phyloP scores from a whole-genome alignment of 2,888 invertebrate genomes.

The Drosophila robusta region DNA sequence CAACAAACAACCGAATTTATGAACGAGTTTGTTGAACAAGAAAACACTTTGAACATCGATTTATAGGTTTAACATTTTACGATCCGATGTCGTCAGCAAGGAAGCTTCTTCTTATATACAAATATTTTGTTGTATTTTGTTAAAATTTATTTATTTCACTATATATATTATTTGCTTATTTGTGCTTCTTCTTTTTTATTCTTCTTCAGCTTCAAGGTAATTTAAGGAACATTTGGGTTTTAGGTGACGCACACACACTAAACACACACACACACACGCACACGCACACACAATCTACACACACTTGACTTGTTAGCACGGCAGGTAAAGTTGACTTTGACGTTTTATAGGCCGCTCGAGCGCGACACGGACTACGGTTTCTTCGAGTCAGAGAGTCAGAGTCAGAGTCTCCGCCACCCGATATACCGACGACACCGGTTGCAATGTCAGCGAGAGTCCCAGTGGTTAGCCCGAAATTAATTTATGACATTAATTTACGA shows the following conservation, averaged over 20 bases:
- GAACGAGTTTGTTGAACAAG: slow-evolving; percentile 32
- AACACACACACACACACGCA: slow-evolving; percentile 23
- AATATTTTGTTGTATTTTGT: slow-evolving; percentile 14
- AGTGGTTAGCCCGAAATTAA: slow-evolving; percentile 70
- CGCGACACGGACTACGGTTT: slow-evolving; percentile 41
- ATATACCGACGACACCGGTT: slow-evolving; percentile 50
- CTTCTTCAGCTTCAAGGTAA: slow-evolving; percentile 68
- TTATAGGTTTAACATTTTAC: slow-evolving; percentile 44
- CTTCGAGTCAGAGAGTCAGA: slow-evolving; percentile 14
- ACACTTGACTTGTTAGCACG: slow-evolving; percentile 35
- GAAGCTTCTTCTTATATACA: slow-evolving; percentile 18
- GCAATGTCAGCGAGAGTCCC: slow-evolving; percentile 67
- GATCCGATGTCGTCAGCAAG: slow-evolving; percentile 35
- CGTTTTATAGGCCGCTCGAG: slow-evolving; percentile 9
- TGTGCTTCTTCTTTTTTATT: slow-evolving; percentile 28
- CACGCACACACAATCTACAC: slow-evolving; percentile 36
- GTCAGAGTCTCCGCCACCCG: slow-evolving; percentile 11
- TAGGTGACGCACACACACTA: slow-evolving; percentile 50
- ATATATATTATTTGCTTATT: slow-evolving; percentile 39
- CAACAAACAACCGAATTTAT: slow-evolving; percentile 46
- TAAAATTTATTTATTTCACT: slow-evolving; percentile 52
- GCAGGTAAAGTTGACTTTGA: slow-evolving; percentile 55
- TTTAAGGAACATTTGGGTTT: slow-evolving; percentile 79
- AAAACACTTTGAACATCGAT: slow-evolving; percentile 49
- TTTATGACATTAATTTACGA: slow-evolving; percentile 83